Conservation (phyloP, 2,797 vertebrate species). For the Myotis myotis region DNA sequence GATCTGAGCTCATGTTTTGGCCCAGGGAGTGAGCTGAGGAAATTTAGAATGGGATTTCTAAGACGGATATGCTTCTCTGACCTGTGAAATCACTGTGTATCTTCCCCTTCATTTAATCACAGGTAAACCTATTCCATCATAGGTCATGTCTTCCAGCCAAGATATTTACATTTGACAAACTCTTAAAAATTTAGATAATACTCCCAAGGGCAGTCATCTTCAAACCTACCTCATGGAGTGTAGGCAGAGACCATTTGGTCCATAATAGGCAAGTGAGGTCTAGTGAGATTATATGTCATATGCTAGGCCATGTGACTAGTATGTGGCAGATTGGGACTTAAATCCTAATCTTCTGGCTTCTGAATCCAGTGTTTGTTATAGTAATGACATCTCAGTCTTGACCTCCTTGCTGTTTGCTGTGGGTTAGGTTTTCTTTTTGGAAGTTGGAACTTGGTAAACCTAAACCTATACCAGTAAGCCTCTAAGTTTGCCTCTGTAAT, state of each 20-base stretch:
- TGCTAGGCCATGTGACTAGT: neutral
- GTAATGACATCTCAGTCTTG: neutral
- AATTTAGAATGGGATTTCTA: neutral
- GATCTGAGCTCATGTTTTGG: constrained; percentile 39
- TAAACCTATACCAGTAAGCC: neutral
- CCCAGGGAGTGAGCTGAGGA: neutral
- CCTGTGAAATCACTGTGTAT: constrained; percentile 25
- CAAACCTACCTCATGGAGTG: neutral
- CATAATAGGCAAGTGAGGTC: neutral
- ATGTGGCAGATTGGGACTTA: neutral
- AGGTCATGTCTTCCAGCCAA: neutral
- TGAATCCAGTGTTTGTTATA: neutral
- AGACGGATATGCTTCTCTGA: neutral
- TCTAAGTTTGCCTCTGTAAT: neutral
- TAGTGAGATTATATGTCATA: neutral
- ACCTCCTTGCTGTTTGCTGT: neutral
- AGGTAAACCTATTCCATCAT: neutral
- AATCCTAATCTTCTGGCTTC: neutral
- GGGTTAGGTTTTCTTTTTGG: neutral
- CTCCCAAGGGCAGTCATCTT: neutral
- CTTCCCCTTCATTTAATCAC: neutral
- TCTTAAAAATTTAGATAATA: neutral
- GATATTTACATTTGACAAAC: neutral
- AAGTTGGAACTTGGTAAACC: neutral
- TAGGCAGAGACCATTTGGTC: neutral